Percentiles rank a stretch among this genome's conserved stretches.
Evolutionary conservation across 1,140 invertebrate species (phyloP).

Genomic region (Leptinotarsa lineolata): DNA sequence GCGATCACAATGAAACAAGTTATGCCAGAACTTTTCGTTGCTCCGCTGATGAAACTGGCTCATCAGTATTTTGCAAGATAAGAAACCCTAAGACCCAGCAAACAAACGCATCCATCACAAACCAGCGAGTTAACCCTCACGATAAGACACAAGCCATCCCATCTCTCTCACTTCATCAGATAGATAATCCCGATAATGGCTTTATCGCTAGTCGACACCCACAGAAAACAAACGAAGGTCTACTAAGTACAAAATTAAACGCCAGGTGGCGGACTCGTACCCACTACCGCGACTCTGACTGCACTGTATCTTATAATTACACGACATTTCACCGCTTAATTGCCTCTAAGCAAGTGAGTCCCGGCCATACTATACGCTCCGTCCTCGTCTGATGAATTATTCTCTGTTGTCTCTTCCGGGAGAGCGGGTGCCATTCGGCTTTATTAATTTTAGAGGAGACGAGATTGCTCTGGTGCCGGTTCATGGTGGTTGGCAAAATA

Average conservation of each 20-base stretch:
- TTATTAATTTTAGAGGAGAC: conserved; percentile 2
- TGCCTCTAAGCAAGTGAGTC: conserved; percentile 15
- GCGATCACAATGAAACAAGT: no score
- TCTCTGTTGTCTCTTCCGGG: conserved; percentile 5
- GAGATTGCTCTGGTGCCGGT: background rate
- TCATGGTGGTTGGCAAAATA: background rate
- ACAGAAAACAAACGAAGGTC: conserved; percentile 5
- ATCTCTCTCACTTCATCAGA: no score
- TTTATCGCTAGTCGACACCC: background rate
- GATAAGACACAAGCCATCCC: no score
- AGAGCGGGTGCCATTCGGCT: conserved; percentile 2
- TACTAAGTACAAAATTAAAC: conserved; percentile 16
- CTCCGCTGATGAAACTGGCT: no score
- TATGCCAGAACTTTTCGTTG: no score
- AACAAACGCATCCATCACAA: no score
- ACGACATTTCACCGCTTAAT: conserved; percentile 8
- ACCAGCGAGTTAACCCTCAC: no score
- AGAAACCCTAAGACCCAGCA: no score
- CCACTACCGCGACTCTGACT: conserved; percentile 4
- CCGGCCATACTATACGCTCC: background rate
- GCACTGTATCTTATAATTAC: conserved; percentile 16
- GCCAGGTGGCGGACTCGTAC: conserved; percentile 9
- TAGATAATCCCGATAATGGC: background rate
- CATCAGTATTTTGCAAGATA: no score
- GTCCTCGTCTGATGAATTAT: conserved; percentile 4